phyloP scores from a whole-genome alignment of 2,797 vertebrate species.

The Amblyraja radiata region DNA sequence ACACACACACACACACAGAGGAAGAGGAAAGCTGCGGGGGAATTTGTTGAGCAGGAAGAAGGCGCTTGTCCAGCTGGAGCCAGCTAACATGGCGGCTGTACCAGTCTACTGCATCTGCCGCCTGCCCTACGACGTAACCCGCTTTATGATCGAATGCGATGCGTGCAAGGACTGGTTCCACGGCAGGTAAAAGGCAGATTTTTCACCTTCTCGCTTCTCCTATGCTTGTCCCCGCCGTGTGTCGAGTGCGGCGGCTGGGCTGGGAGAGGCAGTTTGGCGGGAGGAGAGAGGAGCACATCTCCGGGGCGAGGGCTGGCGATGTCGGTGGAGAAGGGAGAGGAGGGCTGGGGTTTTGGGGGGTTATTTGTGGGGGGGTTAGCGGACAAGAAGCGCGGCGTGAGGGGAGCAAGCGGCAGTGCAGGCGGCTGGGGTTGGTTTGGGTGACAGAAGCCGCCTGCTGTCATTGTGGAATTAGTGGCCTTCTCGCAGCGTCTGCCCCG shows the following conservation, averaged over 20 bases:
- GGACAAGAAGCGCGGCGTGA: constrained; percentile 21
- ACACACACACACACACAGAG: not conserved
- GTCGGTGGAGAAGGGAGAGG: not conserved
- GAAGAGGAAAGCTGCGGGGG: constrained; percentile 11
- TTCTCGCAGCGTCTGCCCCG: not conserved
- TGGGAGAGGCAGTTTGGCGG: constrained; percentile 35
- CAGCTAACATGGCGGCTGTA: constrained; percentile 93
- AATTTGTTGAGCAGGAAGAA: constrained; percentile 19
- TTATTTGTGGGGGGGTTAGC: no score
- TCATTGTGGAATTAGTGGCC: constrained; percentile 25
- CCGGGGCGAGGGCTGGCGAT: constrained; percentile 31
- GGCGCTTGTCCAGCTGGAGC: constrained; percentile 20
- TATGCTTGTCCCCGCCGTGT: no score
- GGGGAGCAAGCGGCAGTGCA: not conserved
- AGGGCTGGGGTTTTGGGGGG: constrained; percentile 4
- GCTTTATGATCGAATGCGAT: constrained; percentile 65
- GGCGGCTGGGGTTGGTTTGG: not conserved
- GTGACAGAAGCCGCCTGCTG: constrained; percentile 5
- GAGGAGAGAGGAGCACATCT: constrained; percentile 44
- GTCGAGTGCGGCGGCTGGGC: no score
- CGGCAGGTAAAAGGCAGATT: constrained; percentile 21
- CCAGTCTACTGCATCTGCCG: constrained; percentile 97
- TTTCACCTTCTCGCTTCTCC: constrained; percentile 36
- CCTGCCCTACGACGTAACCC: constrained; percentile 96
- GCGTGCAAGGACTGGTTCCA: constrained; percentile 29